A percentile compares a stretch with the other conserved stretches of the same genome.
Evolutionary conservation across 1,140 invertebrate genomes (phyloP).

Genomic region (Mylabris phalerata): DNA sequence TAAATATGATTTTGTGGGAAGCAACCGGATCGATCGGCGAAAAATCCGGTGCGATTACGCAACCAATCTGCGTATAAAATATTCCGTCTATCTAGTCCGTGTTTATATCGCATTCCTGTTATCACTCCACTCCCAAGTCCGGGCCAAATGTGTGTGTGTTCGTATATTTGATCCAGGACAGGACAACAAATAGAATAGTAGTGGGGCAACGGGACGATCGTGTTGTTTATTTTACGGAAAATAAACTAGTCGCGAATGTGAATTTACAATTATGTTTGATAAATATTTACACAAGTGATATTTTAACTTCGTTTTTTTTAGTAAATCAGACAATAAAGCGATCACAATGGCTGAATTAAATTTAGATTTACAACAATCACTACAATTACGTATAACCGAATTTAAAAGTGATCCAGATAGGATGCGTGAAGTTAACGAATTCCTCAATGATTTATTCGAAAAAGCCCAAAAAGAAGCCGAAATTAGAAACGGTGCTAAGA

Average conservation of each 20-base stretch:
- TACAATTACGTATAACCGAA: conserved; percentile 35
- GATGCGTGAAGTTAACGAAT: conserved; percentile 38
- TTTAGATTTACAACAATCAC: conserved; percentile 30
- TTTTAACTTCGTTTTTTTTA: background rate
- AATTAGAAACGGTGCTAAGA: conserved; percentile 23
- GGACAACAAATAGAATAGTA: background rate
- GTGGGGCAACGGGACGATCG: too few species aligned
- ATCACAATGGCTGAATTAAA: conserved; percentile 31
- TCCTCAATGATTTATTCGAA: conserved; percentile 38
- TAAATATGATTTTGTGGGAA: too few species aligned
- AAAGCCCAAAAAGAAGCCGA: conserved; percentile 36
- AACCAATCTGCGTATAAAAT: conserved; percentile 10
- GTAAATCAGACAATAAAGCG: background rate
- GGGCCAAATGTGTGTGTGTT: conserved; percentile 1
- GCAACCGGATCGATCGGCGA: background rate
- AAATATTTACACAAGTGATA: background rate
- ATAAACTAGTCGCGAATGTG: too few species aligned
- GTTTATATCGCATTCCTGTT: background rate
- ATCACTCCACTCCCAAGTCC: conserved; percentile 1
- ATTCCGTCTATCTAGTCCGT: too few species aligned
- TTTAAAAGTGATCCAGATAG: conserved; percentile 40
- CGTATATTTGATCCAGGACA: conserved; percentile 6
- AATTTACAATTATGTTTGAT: background rate
- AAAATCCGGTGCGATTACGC: conserved; percentile 10
- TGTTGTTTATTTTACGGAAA: too few species aligned